A percentile compares a stretch with the other conserved stretches of the same genome.
These are phyloP conservation scores for Sinosuthora webbiana DNA, from an alignment of 2,113 vertebrate genomes.

Conservation along the genomic window DNA sequence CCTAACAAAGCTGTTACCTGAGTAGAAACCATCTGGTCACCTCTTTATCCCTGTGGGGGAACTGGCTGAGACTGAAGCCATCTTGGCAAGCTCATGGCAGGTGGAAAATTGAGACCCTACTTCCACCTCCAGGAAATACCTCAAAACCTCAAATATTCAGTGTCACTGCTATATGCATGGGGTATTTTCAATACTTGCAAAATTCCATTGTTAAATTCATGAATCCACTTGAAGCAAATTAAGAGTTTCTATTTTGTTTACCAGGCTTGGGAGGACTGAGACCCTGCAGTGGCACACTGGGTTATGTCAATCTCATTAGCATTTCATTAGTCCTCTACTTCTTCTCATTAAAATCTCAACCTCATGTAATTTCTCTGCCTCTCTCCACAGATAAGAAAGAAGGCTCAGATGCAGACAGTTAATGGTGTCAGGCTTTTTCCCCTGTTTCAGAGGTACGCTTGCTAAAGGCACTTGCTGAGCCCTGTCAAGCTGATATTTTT, in stretches of 20 bases:
- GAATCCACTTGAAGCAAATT: constrained; percentile 4
- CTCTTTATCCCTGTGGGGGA: fast-evolving
- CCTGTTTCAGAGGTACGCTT: not conserved
- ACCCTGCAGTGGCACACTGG: constrained; percentile 31
- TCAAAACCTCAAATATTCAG: not conserved
- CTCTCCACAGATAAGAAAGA: not conserved
- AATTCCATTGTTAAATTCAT: not conserved
- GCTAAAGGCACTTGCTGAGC: constrained; percentile 24
- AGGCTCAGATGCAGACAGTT: not conserved
- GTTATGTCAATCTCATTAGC: not conserved
- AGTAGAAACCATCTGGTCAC: not conserved
- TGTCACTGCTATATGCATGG: not conserved
- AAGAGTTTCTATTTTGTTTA: constrained; percentile 30
- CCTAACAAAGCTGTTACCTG: not conserved
- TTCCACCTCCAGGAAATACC: not conserved
- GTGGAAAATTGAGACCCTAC: not conserved
- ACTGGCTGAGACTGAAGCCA: not conserved
- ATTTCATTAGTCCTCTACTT: constrained; percentile 41
- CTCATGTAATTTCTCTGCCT: constrained; percentile 22
- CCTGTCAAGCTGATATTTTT: constrained; percentile 36
- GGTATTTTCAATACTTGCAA: not conserved
- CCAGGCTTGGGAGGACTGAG: constrained; percentile 2
- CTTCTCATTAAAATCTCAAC: constrained; percentile 36
- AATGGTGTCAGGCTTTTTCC: not conserved
- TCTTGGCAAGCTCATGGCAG: not conserved